Evolutionary conservation across 2,888 invertebrate genomes (phyloP), one percentile per base, ranked within the genome.

Genomic region (Lysandra coridon): DNA sequence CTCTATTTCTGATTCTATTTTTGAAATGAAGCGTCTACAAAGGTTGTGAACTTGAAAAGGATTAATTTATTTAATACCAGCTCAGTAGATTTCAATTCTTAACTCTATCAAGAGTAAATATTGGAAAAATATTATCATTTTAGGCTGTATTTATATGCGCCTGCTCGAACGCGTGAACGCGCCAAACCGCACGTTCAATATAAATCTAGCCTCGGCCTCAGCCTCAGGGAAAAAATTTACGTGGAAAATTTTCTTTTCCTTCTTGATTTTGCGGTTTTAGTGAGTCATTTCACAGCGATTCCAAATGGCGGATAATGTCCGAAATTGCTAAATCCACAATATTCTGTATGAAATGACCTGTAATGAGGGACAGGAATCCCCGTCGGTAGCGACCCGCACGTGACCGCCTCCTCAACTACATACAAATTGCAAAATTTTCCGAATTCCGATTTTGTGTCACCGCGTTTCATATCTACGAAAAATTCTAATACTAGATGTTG

Each of bases 341-440:
- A 57, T 57, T 57, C 57, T 14, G 57, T 17, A 57, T 57, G 57
- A 57, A 57, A 57, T 57, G 53, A 14, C 53, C 53, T 57, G 57
- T 57, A 57, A 57, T 57, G 57, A 57, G 57, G 57, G 57, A 57
- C 57, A 57, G 57, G 57, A 57, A 57, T 57, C 57, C 57, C 57
- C 0, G 14, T 17, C 14, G 57, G 57, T 17, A 57, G 57, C 57
- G 57, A 5, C 14, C 49, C 57, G 57, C 17, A 57, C 57, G 57
- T 57, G 57, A 14, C 14, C 57, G 57, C 57, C 49, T 57, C 57
- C 57, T 57, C 14, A 17, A 1, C 57, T 57, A 57, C 57, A 57
- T 57, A 57, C 57, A 3, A 57, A 57, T 57, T 17, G 57, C 57
- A 4, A 57, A 57, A 57, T 53, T 17, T 53, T 53, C 57, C 57